These are phyloP conservation scores for Cephonodes hylas DNA, from an alignment of 2,888 invertebrate species.

Conservation along the genomic window DNA sequence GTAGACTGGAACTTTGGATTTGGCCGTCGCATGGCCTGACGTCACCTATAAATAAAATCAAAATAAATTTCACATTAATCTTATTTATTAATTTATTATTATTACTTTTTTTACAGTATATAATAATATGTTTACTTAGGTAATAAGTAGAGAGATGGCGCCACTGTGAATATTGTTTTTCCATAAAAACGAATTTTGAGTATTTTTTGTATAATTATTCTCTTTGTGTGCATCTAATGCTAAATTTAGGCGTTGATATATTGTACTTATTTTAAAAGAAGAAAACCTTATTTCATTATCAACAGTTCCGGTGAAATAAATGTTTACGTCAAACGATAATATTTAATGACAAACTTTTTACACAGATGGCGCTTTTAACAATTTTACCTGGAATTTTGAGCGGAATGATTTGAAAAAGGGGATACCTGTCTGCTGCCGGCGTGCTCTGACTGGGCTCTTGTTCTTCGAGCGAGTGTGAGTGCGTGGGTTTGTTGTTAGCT, in stretches of 20 bases:
- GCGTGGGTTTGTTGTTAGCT: conserved; percentile 40
- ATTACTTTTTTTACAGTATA: background rate
- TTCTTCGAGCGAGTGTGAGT: conserved; percentile 65
- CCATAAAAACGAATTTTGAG: background rate
- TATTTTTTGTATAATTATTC: too few species aligned
- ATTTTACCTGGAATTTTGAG: background rate
- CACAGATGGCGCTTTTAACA: background rate
- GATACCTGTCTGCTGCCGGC: conserved; percentile 49
- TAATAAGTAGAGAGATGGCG: background rate
- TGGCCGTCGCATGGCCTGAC: conserved; percentile 69
- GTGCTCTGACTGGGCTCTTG: conserved; percentile 41
- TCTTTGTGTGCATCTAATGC: too few species aligned
- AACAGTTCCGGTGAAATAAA: too few species aligned
- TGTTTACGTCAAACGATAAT: background rate
- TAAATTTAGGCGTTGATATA: too few species aligned
- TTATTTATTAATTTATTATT: background rate
- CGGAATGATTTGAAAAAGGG: background rate
- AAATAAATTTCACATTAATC: background rate
- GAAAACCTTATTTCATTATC: too few species aligned
- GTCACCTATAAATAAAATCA: conserved; percentile 59
- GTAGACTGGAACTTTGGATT: conserved; percentile 68
- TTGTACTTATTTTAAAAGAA: too few species aligned
- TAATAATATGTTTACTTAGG: background rate
- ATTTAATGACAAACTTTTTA: background rate
- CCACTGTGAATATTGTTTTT: too few species aligned